These are phyloP conservation scores for Platalea minor DNA, from an alignment of 2,797 vertebrate species.

Conservation along the genomic window DNA sequence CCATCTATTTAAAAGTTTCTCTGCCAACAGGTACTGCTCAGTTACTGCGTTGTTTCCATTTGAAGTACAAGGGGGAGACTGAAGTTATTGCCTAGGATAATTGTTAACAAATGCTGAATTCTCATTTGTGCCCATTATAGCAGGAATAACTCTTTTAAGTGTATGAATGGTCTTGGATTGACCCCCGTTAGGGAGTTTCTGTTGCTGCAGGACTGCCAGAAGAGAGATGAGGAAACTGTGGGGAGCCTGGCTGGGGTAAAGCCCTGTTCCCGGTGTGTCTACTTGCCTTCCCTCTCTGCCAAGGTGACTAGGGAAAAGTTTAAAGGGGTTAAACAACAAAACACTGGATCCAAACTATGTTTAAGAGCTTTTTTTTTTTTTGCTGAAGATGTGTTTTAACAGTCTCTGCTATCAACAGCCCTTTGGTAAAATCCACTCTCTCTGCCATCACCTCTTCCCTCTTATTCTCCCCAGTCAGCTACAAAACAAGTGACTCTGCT, in stretches of 20 bases:
- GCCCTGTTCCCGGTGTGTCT: neutral
- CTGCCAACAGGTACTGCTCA: slow-evolving; percentile 27
- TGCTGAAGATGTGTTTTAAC: neutral
- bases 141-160: neutral
- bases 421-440: neutral
- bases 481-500: neutral
- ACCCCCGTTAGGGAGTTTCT: neutral
- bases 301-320: neutral
- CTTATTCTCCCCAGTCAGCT: neutral
- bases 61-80: neutral
- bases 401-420: neutral
- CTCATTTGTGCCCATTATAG: neutral
- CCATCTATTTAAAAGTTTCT: neutral
- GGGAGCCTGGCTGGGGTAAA: neutral
- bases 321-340: neutral
- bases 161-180: neutral
- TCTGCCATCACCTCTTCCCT: neutral
- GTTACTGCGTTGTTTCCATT: neutral
- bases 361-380: neutral
- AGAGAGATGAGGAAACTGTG: neutral
- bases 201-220: neutral
- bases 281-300: neutral
- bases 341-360: neutral
- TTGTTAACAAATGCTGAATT: slow-evolving; percentile 38
- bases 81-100: neutral